These are phyloP conservation scores for Ophion obscuratus DNA, from an alignment of 2,888 invertebrate genomes.

Conservation along the genomic window DNA sequence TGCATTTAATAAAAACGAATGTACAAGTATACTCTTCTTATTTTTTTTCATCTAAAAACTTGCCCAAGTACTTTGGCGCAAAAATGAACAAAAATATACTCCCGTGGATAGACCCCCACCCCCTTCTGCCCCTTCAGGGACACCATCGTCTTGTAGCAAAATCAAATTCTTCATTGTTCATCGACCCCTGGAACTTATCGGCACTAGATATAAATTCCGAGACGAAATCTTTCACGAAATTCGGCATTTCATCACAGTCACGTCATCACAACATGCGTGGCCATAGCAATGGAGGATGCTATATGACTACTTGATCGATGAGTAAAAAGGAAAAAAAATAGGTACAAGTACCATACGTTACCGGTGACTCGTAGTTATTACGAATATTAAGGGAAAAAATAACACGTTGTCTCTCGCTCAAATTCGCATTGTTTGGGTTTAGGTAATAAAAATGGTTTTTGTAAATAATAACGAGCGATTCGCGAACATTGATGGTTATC, in stretches of 20 bases:
- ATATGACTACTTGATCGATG: neutral
- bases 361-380: neutral
- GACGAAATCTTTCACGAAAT: no score
- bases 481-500: conserved; percentile 22
- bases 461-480: conserved; percentile 59
- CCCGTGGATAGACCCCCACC: neutral
- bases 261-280: neutral
- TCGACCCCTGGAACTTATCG: neutral
- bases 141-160: no score
- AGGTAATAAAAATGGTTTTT: no score
- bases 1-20: conserved; percentile 12
- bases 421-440: conserved; percentile 45
- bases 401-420: conserved; percentile 46
- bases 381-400: neutral
- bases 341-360: neutral
- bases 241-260: neutral
- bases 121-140: neutral
- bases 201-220: no score
- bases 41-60: no score
- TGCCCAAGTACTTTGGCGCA: neutral
- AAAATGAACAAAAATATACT: neutral
- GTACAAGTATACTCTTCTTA: neutral
- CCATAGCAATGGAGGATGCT: neutral
- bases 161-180: neutral
- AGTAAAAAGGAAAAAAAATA: conserved; percentile 4